These are phyloP conservation scores for Argynnis bischoffii DNA, from an alignment of 2,888 invertebrate species.

Conservation along the genomic window DNA sequence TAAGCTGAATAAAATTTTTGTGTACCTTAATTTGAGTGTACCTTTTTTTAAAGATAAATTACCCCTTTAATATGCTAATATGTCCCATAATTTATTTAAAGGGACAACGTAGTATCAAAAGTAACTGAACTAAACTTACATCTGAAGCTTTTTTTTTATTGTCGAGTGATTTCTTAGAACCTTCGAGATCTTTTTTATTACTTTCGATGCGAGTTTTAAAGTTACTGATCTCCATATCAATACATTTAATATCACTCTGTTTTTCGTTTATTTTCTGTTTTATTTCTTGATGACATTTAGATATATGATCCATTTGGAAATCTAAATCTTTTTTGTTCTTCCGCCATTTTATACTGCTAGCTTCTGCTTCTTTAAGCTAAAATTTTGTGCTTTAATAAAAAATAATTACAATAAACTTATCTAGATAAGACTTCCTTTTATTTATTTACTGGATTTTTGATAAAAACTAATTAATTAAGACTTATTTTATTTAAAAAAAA, in stretches of 20 bases:
- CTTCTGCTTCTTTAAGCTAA: constrained; percentile 61
- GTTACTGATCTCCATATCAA: constrained; percentile 57
- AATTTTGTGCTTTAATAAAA: constrained; percentile 25
- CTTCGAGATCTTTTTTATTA: constrained; percentile 51
- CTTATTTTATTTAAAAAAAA: too few species aligned
- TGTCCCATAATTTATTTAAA: too few species aligned
- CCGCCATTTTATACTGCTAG: constrained; percentile 61
- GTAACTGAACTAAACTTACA: constrained; percentile 48
- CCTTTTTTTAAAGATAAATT: too few species aligned
- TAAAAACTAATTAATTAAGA: too few species aligned
- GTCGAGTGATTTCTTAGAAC: constrained; percentile 46
- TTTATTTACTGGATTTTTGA: too few species aligned
- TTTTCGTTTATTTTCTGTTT: constrained; percentile 59
- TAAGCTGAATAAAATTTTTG: too few species aligned
- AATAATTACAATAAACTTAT: too few species aligned
- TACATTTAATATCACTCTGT: constrained; percentile 57
- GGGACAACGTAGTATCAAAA: too few species aligned
- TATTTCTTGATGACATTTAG: constrained; percentile 56
- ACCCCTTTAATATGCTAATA: too few species aligned
- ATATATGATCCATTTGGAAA: constrained; percentile 52
- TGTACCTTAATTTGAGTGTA: too few species aligned
- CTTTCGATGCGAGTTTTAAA: constrained; percentile 55
- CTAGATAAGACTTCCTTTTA: too few species aligned
- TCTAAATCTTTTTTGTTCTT: constrained; percentile 66
- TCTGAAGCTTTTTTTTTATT: constrained; percentile 56